Conservation (phyloP, 2,113 vertebrate species). For the Brachypteracias leptosomus region DNA sequence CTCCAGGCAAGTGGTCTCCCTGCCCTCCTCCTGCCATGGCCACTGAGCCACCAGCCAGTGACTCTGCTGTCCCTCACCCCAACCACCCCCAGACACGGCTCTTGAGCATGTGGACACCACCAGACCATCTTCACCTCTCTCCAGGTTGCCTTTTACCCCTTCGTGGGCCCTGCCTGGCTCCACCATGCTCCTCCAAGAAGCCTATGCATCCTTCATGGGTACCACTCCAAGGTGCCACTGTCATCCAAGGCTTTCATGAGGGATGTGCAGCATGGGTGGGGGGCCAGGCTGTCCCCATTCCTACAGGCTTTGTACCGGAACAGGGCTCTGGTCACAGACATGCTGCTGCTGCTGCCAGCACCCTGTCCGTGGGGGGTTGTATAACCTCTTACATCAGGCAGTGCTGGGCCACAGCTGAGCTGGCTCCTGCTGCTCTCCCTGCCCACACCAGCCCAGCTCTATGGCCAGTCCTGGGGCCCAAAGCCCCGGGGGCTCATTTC, state of each 20-base stretch:
- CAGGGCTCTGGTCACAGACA: neutral
- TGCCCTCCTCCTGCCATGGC: neutral
- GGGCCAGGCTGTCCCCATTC: neutral
- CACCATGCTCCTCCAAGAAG: rapidly evolving
- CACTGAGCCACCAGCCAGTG: neutral
- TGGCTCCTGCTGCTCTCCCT: neutral
- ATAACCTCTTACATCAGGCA: constrained; percentile 9
- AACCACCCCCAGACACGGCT: neutral
- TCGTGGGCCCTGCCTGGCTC: neutral
- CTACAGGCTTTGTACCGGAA: neutral
- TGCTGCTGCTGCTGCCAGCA: rapidly evolving
- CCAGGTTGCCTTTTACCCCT: neutral
- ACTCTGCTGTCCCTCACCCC: too few relatives aligned
- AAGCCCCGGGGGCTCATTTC: rapidly evolving
- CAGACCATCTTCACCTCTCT: neutral
- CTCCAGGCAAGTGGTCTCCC: neutral
- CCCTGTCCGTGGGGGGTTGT: neutral
- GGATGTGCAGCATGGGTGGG: neutral
- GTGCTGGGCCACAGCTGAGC: rapidly evolving
- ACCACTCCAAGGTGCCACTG: rapidly evolving
- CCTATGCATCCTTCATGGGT: neutral
- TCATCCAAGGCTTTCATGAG: neutral
- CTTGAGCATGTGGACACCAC: neutral
- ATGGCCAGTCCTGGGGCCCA: rapidly evolving
- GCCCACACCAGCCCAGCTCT: rapidly evolving